These are phyloP conservation scores for Barbus barbus DNA, from an alignment of 2,113 vertebrate species.

Conservation along the genomic window DNA sequence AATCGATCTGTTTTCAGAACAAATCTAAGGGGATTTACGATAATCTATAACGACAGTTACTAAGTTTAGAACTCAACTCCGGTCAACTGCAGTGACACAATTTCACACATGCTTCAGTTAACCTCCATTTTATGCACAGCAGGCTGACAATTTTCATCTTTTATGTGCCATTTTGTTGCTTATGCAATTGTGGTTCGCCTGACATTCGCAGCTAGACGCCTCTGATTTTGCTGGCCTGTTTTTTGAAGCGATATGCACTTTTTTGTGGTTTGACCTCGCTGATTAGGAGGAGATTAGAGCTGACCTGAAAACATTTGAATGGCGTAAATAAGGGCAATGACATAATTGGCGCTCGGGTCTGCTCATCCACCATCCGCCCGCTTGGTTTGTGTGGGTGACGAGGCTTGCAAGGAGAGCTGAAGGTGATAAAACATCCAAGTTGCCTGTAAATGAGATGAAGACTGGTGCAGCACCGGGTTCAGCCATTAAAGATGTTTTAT, in stretches of 20 bases:
- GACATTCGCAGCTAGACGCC: conserved; percentile 28
- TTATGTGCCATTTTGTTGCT: conserved; percentile 42
- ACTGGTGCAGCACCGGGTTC: conserved; percentile 50
- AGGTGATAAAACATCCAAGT: conserved; percentile 57
- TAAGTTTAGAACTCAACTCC: too few species aligned
- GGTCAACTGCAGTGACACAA: too few species aligned
- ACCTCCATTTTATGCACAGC: conserved; percentile 18
- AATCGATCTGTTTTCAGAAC: conserved; percentile 37
- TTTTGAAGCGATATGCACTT: conserved; percentile 38
- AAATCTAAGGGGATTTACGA: conserved; percentile 45
- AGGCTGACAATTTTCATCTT: background rate
- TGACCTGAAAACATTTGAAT: conserved; percentile 60
- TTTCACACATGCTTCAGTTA: conserved; percentile 35
- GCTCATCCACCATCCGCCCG: conserved; percentile 16
- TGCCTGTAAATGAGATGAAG: conserved; percentile 59
- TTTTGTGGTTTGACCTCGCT: conserved; percentile 56
- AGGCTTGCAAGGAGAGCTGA: conserved; percentile 58
- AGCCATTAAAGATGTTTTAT: conserved; percentile 49
- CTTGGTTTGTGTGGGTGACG: conserved; percentile 44
- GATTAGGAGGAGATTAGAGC: conserved; percentile 57
- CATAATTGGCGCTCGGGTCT: conserved; percentile 46
- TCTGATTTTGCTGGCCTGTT: conserved; percentile 18
- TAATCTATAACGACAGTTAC: conserved; percentile 10
- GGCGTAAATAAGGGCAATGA: conserved; percentile 58
- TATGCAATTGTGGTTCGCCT: conserved; percentile 33